Conservation (phyloP, 1,140 invertebrate species). For the Capitella teleta region DNA sequence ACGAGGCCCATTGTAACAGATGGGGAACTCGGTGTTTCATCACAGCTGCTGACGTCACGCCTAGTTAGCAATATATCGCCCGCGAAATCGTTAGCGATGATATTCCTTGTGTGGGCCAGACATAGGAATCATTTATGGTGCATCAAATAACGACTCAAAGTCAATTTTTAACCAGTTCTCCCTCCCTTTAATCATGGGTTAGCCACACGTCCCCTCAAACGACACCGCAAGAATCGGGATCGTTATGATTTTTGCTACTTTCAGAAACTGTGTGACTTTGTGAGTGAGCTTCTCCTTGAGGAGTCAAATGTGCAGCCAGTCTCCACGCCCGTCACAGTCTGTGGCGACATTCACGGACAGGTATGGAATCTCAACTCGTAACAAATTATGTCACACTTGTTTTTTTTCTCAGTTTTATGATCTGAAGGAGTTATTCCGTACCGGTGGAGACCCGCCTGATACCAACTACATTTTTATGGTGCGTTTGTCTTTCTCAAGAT, state of each 20-base stretch:
- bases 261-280: constrained; percentile 41
- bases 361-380: constrained; percentile 16
- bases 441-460: constrained; percentile 95
- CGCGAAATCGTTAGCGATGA: no score
- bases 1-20: no score
- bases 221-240: neutral
- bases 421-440: constrained; percentile 93
- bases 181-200: no score
- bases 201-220: neutral
- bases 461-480: constrained; percentile 97
- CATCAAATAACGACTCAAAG: no score
- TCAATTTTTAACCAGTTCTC: no score
- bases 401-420: constrained; percentile 71
- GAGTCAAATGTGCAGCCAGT: constrained; percentile 99
- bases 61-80: no score
- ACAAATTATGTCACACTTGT: neutral
- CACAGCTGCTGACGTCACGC: no score
- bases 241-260: constrained; percentile 10
- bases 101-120: no score
- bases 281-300: constrained; percentile 75
- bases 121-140: no score
- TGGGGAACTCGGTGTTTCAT: no score
- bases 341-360: constrained; percentile 99
- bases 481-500: constrained; percentile 8
- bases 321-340: constrained; percentile 96